These are phyloP conservation scores for Upupa epops DNA, from an alignment of 2,113 vertebrate species.

Conservation along the genomic window DNA sequence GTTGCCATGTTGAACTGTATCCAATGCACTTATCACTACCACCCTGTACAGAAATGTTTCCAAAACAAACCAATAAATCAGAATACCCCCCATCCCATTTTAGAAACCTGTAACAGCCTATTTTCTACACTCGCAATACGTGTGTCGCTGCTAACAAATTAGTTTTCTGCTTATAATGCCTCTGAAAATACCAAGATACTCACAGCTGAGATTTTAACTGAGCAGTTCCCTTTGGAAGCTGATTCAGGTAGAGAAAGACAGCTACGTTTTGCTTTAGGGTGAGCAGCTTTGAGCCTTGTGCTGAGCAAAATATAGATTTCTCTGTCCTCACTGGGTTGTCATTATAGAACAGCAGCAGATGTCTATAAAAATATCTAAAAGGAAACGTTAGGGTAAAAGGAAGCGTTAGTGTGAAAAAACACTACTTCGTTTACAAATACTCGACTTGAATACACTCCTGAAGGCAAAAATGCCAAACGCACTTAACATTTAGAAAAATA, in stretches of 20 bases:
- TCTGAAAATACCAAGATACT: conserved; percentile 50
- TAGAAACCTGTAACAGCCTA: rapidly evolving
- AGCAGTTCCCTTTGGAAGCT: conserved; percentile 90
- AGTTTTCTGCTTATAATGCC: rapidly evolving
- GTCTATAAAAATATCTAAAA: conserved; percentile 85
- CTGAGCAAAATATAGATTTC: conserved; percentile 86
- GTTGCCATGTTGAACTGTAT: rapidly evolving
- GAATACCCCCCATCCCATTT: background rate
- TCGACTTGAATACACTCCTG: background rate
- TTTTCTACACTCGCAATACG: background rate
- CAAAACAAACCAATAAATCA: background rate
- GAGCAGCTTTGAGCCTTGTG: conserved; percentile 79
- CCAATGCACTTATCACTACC: background rate
- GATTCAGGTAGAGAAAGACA: conserved; percentile 90
- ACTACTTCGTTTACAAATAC: background rate
- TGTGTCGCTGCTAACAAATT: background rate
- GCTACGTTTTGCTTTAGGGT: conserved; percentile 81
- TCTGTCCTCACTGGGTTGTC: conserved; percentile 78
- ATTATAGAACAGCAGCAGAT: conserved; percentile 90
- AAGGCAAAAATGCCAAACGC: background rate
- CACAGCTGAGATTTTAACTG: conserved; percentile 83
- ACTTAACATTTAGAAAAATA: background rate
- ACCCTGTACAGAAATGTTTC: background rate
- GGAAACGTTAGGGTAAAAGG: background rate
- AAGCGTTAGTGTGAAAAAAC: background rate